phyloP scores from a whole-genome alignment of 2,888 invertebrate species.

The Antitype chi region DNA sequence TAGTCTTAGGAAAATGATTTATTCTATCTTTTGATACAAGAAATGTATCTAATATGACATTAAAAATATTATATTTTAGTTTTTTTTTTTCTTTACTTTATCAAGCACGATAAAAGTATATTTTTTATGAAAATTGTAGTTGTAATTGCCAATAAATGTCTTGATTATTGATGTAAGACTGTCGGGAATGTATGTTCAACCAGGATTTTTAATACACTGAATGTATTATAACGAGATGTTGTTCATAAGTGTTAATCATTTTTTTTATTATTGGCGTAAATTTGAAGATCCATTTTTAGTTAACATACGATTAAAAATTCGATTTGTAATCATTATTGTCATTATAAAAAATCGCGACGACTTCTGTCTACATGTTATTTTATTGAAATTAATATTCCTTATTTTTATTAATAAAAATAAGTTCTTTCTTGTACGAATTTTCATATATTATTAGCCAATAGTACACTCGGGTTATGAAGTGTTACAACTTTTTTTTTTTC shows the following conservation, averaged over 20 bases:
- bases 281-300: conserved; percentile 68
- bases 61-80: conserved; percentile 50
- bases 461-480: conserved; percentile 42
- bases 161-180: conserved; percentile 29
- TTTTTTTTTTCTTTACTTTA: conserved; percentile 43
- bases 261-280: conserved; percentile 67
- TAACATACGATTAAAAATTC: conserved; percentile 67
- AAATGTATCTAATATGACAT: conserved; percentile 54
- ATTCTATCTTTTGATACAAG: conserved; percentile 49
- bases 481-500: conserved; percentile 67
- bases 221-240: conserved; percentile 62
- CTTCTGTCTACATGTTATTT: conserved; percentile 85
- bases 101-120: conserved; percentile 56
- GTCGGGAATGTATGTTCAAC: conserved; percentile 23
- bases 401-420: conserved; percentile 10
- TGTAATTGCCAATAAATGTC: conserved; percentile 38
- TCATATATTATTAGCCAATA: conserved; percentile 39
- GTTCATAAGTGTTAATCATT: conserved; percentile 71
- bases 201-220: conserved; percentile 64
- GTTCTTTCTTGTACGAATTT: conserved; percentile 13
- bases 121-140: conserved; percentile 52
- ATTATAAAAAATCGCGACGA: conserved; percentile 80
- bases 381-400: conserved; percentile 72
- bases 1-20: conserved; percentile 38
- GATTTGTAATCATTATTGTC: conserved; percentile 73